phyloP scores from a whole-genome alignment of 2,888 invertebrate genomes.

The Ischnura elegans region DNA sequence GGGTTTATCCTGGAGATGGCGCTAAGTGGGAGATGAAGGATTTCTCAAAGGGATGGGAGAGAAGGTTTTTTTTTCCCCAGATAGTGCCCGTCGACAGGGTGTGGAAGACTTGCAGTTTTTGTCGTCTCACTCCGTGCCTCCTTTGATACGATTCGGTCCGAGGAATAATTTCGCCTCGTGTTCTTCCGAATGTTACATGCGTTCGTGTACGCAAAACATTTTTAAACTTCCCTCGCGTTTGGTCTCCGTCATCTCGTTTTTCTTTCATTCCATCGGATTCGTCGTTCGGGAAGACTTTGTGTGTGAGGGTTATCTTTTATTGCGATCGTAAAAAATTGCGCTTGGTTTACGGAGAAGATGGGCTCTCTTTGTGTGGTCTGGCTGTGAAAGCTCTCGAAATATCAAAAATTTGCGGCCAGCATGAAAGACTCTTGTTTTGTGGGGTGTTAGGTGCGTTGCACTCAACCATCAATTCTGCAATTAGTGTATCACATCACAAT shows the following conservation, averaged over 20 bases:
- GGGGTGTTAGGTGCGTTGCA: background rate
- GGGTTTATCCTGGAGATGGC: background rate
- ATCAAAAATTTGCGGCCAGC: background rate
- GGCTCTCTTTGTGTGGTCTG: conserved; percentile 62
- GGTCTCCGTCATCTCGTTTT: background rate
- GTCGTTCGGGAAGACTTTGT: background rate
- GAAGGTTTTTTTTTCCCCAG: background rate
- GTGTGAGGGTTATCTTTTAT: conserved; percentile 32
- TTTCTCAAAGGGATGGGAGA: conserved; percentile 55
- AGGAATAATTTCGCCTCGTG: conserved; percentile 35
- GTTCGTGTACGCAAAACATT: background rate
- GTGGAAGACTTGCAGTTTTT: background rate
- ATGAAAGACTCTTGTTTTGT: background rate
- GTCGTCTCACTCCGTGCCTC: background rate
- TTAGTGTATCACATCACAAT: too few relatives aligned
- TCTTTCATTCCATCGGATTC: background rate
- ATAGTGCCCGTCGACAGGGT: background rate
- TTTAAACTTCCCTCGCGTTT: background rate
- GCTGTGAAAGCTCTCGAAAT: background rate
- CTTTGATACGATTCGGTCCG: background rate
- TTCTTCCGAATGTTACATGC: conserved; percentile 27
- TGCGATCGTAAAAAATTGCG: conserved; percentile 32
- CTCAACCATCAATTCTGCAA: too few relatives aligned
- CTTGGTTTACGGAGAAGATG: conserved; percentile 42
- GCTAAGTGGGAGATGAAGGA: conserved; percentile 43